These are phyloP conservation scores for Apamea sordens DNA, from an alignment of 2,888 invertebrate species.

Conservation along the genomic window DNA sequence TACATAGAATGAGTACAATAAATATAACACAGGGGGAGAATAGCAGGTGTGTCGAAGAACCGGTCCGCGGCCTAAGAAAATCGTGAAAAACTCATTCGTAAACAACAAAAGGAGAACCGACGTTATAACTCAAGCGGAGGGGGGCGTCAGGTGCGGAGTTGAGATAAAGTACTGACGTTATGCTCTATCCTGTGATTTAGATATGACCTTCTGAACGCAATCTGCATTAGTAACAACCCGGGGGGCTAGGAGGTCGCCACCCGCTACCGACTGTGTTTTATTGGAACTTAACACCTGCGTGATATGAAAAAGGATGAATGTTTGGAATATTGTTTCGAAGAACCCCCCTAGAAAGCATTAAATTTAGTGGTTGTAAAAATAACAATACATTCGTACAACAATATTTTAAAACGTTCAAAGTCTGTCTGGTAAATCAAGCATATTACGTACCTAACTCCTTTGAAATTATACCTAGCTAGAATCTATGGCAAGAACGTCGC, in stretches of 20 bases:
- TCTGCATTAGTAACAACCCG: conserved; percentile 84
- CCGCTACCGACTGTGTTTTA: conserved; percentile 69
- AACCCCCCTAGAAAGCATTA: conserved; percentile 31
- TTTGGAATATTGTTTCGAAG: conserved; percentile 41
- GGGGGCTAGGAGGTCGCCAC: conserved; percentile 64
- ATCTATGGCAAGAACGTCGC: conserved; percentile 25
- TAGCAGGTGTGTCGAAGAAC: conserved; percentile 85
- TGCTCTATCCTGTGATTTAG: conserved; percentile 87
- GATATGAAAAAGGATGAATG: conserved; percentile 68
- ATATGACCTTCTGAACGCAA: conserved; percentile 87
- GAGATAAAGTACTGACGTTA: conserved; percentile 87
- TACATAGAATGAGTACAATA: conserved; percentile 82
- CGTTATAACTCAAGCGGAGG: conserved; percentile 80
- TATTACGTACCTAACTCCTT: background rate
- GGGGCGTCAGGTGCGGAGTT: conserved; percentile 84
- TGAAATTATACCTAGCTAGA: conserved; percentile 7
- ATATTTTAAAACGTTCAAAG: conserved; percentile 5
- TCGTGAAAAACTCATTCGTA: conserved; percentile 88
- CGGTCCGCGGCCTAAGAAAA: conserved; percentile 78
- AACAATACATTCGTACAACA: conserved; percentile 21
- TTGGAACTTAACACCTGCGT: conserved; percentile 77
- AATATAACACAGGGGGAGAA: conserved; percentile 79
- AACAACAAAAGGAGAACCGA: conserved; percentile 86
- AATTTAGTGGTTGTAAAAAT: conserved; percentile 40
- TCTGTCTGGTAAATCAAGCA: background rate